Evolutionary conservation across 2,888 invertebrate genomes (phyloP), one percentile per base, ranked within the genome.

Genomic region (Cotesia congregata): DNA sequence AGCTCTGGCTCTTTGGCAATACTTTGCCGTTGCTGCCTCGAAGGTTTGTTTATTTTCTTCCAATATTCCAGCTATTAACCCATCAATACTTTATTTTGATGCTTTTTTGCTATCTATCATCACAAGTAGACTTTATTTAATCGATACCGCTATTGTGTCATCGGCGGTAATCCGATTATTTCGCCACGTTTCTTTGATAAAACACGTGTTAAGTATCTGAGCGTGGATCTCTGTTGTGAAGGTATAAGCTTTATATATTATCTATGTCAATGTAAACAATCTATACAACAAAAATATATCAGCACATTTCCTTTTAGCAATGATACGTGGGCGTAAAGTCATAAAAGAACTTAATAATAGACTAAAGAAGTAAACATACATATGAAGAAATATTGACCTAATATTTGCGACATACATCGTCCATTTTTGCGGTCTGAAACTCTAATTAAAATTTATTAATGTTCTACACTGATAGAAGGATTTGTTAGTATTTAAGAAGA

Each of bases 1-100:
- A 95, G 92, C 92, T 96, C 90, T 96, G 96, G 96, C 94, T 96
- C 91, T 95, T 96, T 90, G 96, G 96, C 90, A 95, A 95, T 92
- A 95, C 95, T 91, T 92, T 96, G 90, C 96, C 96, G 87, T 91
- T 96, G 85, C 90, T 96, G 88, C 95, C 95, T 81, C 93, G 96
- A 90, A 94, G 95, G 96, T 96, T 91, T 90, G 90, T 70, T 67
- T 30, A 64, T 76, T 62, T 30, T 30, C 30, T 30, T 30, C 2
- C 30, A 9, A 20, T 9, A 38, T 30, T 62, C 62, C 62, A 62
- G 20, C 7, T 6, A 17, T 12, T 4, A 17, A 12, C 3, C 9
- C 5, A n/a, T 59, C 2, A 62, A 17, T 62, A 62, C 6, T 62
- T n/a, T 15, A 17, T 7, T 9, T 12, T 50, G 12, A 12, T 50